Base-by-base conservation (phyloP, 2,888 invertebrate genomes). In the Caenorhabditis afra region DNA sequence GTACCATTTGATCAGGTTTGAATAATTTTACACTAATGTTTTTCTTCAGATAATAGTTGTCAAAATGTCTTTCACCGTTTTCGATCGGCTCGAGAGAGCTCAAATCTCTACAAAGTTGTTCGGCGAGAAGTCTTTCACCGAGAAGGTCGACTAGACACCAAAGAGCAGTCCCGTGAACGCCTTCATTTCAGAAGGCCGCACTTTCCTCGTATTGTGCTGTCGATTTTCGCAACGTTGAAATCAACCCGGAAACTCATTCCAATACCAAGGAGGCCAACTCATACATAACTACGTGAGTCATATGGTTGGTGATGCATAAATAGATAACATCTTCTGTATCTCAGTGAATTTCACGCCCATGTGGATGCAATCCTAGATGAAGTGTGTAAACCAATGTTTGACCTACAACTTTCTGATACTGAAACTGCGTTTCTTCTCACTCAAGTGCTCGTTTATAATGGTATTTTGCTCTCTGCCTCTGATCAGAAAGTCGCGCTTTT, bases 21-120 rank as follows among this genome's bases (percentile, higher is more conserved):
- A 49, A 16, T n/a, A n/a, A n/a, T n/a, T n/a, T n/a, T n/a, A n/a
- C n/a, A n/a, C n/a, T n/a, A n/a, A n/a, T n/a, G n/a, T n/a, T n/a
- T n/a, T 52, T 39, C 58, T 49, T 29, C 65, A 73, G 65, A 73
- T 73, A 35, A 57, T 47, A 23, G 53, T 53, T 53, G 68, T 76
- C 0, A 76, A 70, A 68, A 37, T 68, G 45, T 76, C 68, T 20
- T 70, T 76, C 49, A 65, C 64, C 22, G 35, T 50, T 12, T 76
- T 76, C 18, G 68, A 76, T 35, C 23, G 62, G 12, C 44, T 76
- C 14, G 75, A 76, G 62, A 67, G 75, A 67, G 62, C 49, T 20
- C 68, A 76, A 58, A 76, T 76, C 64, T 68, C 68, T 20, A 39
- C 39, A 0, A 68, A 68, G 58, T 1, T 70, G 1, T 76, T 70